Base-by-base conservation (phyloP, 2,113 vertebrate genomes). In the Orycteropus afer region DNA sequence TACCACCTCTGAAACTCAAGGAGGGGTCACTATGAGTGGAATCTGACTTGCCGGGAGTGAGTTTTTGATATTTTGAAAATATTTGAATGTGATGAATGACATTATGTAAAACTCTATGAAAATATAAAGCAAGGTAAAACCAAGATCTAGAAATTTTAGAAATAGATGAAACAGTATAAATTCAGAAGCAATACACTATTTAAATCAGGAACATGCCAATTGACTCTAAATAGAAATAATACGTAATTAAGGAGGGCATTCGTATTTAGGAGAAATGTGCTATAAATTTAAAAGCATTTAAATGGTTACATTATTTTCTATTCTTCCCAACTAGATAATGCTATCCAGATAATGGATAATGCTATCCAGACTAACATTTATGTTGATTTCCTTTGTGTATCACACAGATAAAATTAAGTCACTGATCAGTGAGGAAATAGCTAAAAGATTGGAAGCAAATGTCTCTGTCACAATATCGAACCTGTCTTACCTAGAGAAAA, bases 341-440 rank as follows among this genome's bases (percentile, higher is more conserved):
- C n/a, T n/a, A n/a, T n/a, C n/a, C n/a, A n/a, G n/a, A 61, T 5
- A 57, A 15, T 57, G 10, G 11, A 32, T 63, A 53, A 83, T 69
- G 22, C 0, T 86, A 37, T 86, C 92, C 34, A 92, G 71, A 83
- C 61, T 93, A 78, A 96, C 95, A 96, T 96, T 96, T 92, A 32
- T 96, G 87, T 95, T 96, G 82, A 93, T 98, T 97, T 94, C 27
- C 61, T 96, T 0, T 86, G 6, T 96, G 40, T 92, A 63, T 76
- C 96, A 91, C 79, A 59, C 4, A 95, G 90, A 74, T 97, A 79
- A 83, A 94, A 93, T 96, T 78, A 90, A 47, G 80, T 69, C 89
- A 92, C 17, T 96, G 96, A 96, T 97, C 91, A 96, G 77, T 93
- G 69, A 95, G 78, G 82, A 97, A 94, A 27, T 37, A 95, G 32